Evolutionary conservation across 1,140 invertebrate genomes (phyloP).

Genomic region (Manduca sexta): DNA sequence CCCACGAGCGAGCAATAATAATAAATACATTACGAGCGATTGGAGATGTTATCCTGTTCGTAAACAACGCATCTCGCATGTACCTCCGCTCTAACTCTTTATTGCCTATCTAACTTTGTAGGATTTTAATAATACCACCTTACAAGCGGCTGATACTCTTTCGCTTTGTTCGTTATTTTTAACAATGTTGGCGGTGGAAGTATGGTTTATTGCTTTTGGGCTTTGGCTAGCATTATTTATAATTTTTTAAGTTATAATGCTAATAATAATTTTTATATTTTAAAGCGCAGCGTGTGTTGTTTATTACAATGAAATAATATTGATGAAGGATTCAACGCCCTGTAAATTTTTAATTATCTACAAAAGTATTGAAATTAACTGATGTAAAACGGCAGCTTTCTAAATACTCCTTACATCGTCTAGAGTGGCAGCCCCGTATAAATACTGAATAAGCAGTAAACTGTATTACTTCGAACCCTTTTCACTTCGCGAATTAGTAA

Average conservation of each 20-base stretch:
- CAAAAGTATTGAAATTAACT: background rate
- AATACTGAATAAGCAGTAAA: conserved; percentile 73
- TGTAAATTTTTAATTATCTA: too few relatives aligned
- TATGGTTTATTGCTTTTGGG: too few relatives aligned
- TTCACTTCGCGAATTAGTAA: conserved; percentile 74
- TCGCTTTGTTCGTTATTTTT: too few relatives aligned
- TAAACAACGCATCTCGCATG: conserved; percentile 52
- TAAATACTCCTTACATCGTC: conserved; percentile 58
- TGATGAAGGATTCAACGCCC: too few relatives aligned
- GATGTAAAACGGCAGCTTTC: background rate
- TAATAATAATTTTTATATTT: too few relatives aligned
- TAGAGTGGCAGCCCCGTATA: conserved; percentile 65
- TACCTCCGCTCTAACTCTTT: conserved; percentile 37
- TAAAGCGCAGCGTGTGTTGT: too few relatives aligned
- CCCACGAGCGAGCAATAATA: conserved; percentile 42
- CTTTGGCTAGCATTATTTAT: too few relatives aligned
- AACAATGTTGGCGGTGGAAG: too few relatives aligned
- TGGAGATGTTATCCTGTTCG: conserved; percentile 54
- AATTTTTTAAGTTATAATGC: too few relatives aligned
- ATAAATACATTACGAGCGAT: conserved; percentile 70
- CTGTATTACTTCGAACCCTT: conserved; percentile 73
- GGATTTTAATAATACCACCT: conserved; percentile 47
- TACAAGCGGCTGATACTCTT: background rate
- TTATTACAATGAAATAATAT: too few relatives aligned
- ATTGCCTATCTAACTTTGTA: conserved; percentile 65